Conservation (phyloP, 2,888 invertebrate genomes). For the Campoplex nolae region DNA sequence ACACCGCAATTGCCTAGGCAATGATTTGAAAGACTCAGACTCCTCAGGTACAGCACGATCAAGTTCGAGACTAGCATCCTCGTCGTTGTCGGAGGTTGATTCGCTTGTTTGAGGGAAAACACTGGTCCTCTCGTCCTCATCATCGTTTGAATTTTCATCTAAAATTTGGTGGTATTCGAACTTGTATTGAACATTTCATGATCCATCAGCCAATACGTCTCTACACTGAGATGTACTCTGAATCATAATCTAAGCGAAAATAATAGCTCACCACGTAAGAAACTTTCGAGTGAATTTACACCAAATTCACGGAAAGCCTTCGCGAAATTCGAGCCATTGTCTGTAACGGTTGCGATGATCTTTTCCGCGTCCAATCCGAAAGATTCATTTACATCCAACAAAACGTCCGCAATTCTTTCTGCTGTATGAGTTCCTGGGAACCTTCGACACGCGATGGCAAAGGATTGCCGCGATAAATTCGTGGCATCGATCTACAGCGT, state of each 20-base stretch:
- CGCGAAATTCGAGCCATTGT: constrained; percentile 65
- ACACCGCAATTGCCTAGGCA: constrained; percentile 42
- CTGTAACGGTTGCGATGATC: constrained; percentile 65
- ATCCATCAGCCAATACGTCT: not conserved
- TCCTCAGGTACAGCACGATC: not conserved
- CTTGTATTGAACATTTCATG: not conserved
- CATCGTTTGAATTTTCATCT: not conserved
- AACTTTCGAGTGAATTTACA: constrained; percentile 2
- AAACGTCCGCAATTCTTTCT: constrained; percentile 50
- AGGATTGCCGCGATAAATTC: constrained; percentile 54
- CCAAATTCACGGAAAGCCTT: constrained; percentile 58
- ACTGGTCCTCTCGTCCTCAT: not conserved
- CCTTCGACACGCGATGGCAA: constrained; percentile 66
- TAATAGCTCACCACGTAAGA: constrained; percentile 1
- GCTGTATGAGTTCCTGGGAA: constrained; percentile 67
- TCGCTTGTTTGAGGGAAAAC: not conserved
- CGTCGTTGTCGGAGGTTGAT: constrained; percentile 1
- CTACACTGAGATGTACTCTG: no score
- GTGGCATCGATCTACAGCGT: constrained; percentile 51
- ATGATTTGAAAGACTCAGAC: not conserved
- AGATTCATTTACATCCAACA: constrained; percentile 55
- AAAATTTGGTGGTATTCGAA: not conserved
- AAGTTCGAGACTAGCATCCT: not conserved
- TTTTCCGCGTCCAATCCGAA: constrained; percentile 59
- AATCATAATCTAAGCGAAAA: constrained; percentile 1